Percentiles rank a stretch among this genome's conserved stretches.
Evolutionary conservation across 37 sponge, comb jelly and placozoan species (phyloP).

Genomic region (Ephydatia muelleri): DNA sequence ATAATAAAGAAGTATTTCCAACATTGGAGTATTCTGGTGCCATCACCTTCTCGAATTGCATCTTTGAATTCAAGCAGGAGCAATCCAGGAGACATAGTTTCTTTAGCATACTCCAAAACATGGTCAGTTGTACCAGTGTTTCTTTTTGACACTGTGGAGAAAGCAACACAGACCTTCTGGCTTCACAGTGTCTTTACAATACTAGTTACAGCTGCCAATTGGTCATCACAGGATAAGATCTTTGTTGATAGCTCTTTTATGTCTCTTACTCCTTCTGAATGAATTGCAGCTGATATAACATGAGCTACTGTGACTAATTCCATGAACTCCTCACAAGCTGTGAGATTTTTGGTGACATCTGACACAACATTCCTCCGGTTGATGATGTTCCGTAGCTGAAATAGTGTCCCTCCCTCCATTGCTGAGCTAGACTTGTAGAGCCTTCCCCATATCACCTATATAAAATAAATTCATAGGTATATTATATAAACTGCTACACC

Average conservation of each 20-base stretch:
- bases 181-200: not conserved
- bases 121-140: not conserved
- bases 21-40: conserved; percentile 14
- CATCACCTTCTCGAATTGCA: conserved; percentile 47
- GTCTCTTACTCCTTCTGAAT: conserved; percentile 15
- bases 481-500: not conserved
- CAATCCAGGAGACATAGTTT: conserved; percentile 19
- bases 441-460: conserved; percentile 53
- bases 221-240: not conserved
- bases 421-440: conserved; percentile 29
- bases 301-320: conserved; percentile 18
- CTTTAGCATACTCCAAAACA: conserved; percentile 16
- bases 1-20: conserved; percentile 29
- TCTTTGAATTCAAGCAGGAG: conserved; percentile 36
- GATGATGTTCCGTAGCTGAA: conserved; percentile 55
- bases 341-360: conserved; percentile 16
- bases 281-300: conserved; percentile 48
- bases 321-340: conserved; percentile 33
- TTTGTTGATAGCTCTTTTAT: conserved; percentile 6
- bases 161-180: not conserved
- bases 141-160: not conserved
- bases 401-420: conserved; percentile 41
- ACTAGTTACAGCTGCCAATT: not conserved
- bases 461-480: not conserved
- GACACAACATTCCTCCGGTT: conserved; percentile 39